Evolutionary conservation across 1,140 invertebrate species (phyloP), one percentile per base, ranked within the genome.

Genomic region (Drosophila nigrodunni): DNA sequence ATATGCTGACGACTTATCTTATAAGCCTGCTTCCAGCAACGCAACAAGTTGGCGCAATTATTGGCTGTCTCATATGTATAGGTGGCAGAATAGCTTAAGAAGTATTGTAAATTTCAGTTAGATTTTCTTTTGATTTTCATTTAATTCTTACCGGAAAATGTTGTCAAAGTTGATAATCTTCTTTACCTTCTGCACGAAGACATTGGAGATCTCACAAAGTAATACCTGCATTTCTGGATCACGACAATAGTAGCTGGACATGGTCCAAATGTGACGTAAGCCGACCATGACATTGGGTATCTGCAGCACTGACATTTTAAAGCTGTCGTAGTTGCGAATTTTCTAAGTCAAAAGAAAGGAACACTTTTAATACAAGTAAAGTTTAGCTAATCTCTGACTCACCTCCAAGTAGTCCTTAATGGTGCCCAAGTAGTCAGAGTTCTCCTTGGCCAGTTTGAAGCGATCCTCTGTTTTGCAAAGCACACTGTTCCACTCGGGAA

Each of bases 371-470:
- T 1, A 10, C 5, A 1, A 6, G 5, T 0, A 11, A 7, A 7
- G n/a, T 37, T 54, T 2, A 6, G n/a, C 0, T 18, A 1, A 9
- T 18, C 34, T 30, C 61, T 39, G 6, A 88, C 88, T 93, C 92
- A 97, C 96, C 87, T 95, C 96, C 75, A 98, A 96, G 91, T 97
- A 95, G 69, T 96, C 94, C 68, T 96, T 94, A 9, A 98, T 93
- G 0, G 97, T 97, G 0, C 94, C 95, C 8, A 98, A 91, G 92
- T 98, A 98, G 70, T 97, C 95, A 1, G 96, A 94, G 90, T 98
- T 98, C 80, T 98, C 97, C 79, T 96, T 95, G 1, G 97, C 96
- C 81, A 97, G 93, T n/a, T 95, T 94, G 70, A 96, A 96, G 77
- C 95, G 93, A 50, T 95, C 95, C 62, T 95, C 93, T 0, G 98